phyloP scores from a whole-genome alignment of 1,140 invertebrate genomes.

The Drosophila arizonae region DNA sequence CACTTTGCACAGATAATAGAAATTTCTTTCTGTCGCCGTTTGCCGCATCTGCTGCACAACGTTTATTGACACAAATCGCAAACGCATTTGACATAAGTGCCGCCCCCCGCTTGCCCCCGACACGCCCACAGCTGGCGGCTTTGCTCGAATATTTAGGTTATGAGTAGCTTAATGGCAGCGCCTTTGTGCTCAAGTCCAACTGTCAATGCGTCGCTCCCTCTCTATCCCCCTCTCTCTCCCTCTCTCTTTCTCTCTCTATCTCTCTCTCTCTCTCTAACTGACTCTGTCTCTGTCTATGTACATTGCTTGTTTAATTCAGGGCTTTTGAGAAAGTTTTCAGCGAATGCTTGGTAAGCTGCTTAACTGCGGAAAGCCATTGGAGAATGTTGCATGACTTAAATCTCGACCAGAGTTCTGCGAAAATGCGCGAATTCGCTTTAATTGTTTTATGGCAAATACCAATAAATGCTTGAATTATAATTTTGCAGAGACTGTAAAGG shows the following conservation, averaged over 20 bases:
- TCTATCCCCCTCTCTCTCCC: neutral
- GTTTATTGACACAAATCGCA: conserved; percentile 80
- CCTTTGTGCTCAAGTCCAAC: conserved; percentile 41
- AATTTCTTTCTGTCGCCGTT: conserved; percentile 66
- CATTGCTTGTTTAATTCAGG: conserved; percentile 25
- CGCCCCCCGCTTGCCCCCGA: conserved; percentile 23
- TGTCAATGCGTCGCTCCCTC: neutral
- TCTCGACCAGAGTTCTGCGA: neutral
- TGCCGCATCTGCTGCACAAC: conserved; percentile 43
- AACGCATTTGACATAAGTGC: conserved; percentile 80
- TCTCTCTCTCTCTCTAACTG: neutral
- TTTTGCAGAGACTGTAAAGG: too few species aligned
- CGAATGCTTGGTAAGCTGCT: conserved; percentile 35
- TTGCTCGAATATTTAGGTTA: conserved; percentile 67
- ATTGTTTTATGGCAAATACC: neutral
- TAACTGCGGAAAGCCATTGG: conserved; percentile 22
- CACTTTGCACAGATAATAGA: conserved; percentile 80
- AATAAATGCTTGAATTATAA: too few species aligned
- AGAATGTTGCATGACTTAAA: conserved; percentile 8
- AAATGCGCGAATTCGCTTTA: neutral
- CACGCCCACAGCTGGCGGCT: neutral
- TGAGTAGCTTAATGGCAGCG: conserved; percentile 74
- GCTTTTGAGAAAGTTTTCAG: conserved; percentile 13
- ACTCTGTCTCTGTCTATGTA: neutral
- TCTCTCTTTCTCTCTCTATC: neutral